Evolutionary conservation across 2,888 invertebrate species (phyloP), one percentile per base, ranked within the genome.

Genomic region (Lepidocyrtinus sp.): DNA sequence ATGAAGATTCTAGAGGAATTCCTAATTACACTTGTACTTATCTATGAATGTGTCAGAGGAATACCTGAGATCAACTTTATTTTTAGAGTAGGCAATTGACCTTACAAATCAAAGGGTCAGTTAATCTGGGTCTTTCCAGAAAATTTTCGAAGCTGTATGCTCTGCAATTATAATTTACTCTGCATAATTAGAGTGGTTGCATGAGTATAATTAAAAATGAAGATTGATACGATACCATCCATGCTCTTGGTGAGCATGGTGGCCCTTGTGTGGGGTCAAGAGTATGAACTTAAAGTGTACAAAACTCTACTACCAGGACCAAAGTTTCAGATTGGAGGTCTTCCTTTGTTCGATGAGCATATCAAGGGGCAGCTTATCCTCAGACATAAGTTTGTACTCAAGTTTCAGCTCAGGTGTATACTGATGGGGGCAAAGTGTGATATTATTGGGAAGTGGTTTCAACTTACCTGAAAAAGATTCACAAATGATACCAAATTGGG

Each of bases 261-360:
- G 24, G 55, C 50, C 7, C 36, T 61, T 61, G 25, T 55, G 50
- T n/a, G 26, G 26, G 64, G 25, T 25, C 71, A 77, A 36, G 22
- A 59, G 21, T 63, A 55, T 22, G 75, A 80, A 12, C 73, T 81
- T 19, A 71, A 50, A 46, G 74, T 81, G 26, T 63, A 64, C 26
- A 75, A 72, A 62, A 78, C 59, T 24, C 69, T 59, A 3, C 75
- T 83, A 46, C 83, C 83, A 12, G 83, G 83, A 26, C 83, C 83
- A 17, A 55, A 75, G 25, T 83, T 71, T 67, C 81, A 80, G 15
- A 70, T 83, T 24, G 75, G 67, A 61, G 75, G 67, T 26, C 69
- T 83, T n/a, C 83, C 83, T 5, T 63, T 83, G 2, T 83, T 83
- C 59, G 83, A 83, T 65, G 81, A 83, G 22, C 79, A 81, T 46